A percentile compares a stretch with the other conserved stretches of the same genome.
These are phyloP conservation scores for Pissodes strobi DNA, from an alignment of 1,140 invertebrate genomes.

Conservation along the genomic window DNA sequence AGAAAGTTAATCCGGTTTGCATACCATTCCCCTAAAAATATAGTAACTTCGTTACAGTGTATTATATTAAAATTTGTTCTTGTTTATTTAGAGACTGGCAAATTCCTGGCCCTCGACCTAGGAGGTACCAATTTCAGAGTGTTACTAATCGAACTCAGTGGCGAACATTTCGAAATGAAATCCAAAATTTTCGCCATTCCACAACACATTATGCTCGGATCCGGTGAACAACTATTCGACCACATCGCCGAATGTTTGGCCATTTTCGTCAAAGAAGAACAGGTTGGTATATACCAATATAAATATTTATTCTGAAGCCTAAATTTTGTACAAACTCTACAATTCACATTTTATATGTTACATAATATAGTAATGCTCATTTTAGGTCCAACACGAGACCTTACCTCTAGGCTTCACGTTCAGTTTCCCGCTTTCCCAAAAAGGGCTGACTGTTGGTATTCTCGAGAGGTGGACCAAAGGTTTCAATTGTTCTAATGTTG, in stretches of 20 bases:
- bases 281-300: conserved; percentile 63
- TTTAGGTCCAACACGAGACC: conserved; percentile 60
- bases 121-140: conserved; percentile 99
- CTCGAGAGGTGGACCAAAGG: conserved; percentile 97
- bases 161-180: conserved; percentile 86
- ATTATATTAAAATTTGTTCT: too few species aligned
- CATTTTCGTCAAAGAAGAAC: conserved; percentile 87
- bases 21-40: too few species aligned
- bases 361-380: too few species aligned
- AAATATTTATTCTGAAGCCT: too few species aligned
- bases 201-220: conserved; percentile 90
- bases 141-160: conserved; percentile 84
- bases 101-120: conserved; percentile 95
- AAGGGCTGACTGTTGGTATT: conserved; percentile 86
- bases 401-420: conserved; percentile 98
- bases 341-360: too few species aligned
- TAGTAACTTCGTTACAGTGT: too few species aligned
- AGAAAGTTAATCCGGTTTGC: too few species aligned
- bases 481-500: conserved; percentile 87
- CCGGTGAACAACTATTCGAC: conserved; percentile 87
- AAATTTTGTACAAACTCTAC: too few species aligned
- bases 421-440: conserved; percentile 93
- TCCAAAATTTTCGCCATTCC: conserved; percentile 97
- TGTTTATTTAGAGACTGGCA: conserved; percentile 85
- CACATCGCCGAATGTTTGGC: conserved; percentile 97